These are phyloP conservation scores for Acholoe squamosa DNA, from an alignment of 2,888 invertebrate species.

Conservation along the genomic window DNA sequence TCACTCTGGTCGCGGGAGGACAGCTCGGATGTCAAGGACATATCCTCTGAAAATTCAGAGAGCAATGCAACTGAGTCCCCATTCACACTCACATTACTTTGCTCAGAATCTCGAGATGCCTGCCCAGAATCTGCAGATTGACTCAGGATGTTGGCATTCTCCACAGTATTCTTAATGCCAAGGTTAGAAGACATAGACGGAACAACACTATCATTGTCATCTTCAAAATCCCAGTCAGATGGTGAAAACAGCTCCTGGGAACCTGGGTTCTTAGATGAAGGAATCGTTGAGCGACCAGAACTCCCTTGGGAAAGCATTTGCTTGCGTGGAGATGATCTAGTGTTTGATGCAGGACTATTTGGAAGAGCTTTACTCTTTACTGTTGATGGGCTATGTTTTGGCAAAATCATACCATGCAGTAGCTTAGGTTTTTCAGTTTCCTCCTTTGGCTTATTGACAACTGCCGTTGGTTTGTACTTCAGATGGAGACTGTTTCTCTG, in stretches of 20 bases:
- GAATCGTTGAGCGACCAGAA: conserved; percentile 11
- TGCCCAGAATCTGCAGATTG: background rate
- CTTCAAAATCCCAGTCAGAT: conserved; percentile 56
- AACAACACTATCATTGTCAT: background rate
- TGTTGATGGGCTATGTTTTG: background rate
- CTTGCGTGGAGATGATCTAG: conserved; percentile 3
- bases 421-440: conserved; percentile 7
- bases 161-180: background rate
- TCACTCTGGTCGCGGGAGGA: background rate
- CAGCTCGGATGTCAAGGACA: background rate
- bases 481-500: conserved; percentile 22
- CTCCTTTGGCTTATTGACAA: background rate
- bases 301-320: background rate
- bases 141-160: background rate
- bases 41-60: background rate
- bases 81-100: background rate
- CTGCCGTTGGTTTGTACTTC: conserved; percentile 19
- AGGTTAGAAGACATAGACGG: background rate
- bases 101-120: background rate
- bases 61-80: background rate
- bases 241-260: conserved; percentile 29
- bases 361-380: background rate
- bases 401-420: background rate
- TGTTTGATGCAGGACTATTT: conserved; percentile 2
- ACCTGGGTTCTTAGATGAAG: conserved; percentile 45